A percentile compares a stretch with the other conserved stretches of the same genome.
phyloP scores from a whole-genome alignment of 2,113 vertebrate genomes.

The Prolemur simus region DNA sequence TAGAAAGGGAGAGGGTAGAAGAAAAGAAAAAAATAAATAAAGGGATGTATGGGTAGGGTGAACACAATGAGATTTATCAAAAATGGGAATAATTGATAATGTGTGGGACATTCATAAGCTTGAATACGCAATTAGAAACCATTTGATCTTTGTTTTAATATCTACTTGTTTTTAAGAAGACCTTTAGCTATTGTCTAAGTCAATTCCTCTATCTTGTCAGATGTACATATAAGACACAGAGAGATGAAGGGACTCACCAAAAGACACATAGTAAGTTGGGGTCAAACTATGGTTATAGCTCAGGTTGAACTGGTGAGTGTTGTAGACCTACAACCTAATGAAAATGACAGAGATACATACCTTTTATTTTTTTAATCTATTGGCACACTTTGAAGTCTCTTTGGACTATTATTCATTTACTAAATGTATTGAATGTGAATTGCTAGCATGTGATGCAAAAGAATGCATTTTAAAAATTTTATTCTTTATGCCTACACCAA shows the following conservation, averaged over 20 bases:
- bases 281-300: neutral
- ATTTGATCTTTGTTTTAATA: neutral
- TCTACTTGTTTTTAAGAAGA: neutral
- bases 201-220: conserved; percentile 7
- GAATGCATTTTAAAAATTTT: neutral
- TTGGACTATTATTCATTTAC: neutral
- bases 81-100: neutral
- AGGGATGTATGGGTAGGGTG: neutral
- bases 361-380: neutral
- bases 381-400: neutral
- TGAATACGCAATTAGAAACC: neutral
- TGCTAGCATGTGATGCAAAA: neutral
- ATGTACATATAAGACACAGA: neutral
- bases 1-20: neutral
- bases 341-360: neutral
- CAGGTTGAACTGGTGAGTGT: neutral
- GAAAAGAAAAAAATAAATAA: neutral
- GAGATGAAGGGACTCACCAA: neutral
- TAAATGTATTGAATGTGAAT: neutral
- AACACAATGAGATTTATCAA: neutral
- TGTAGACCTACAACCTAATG: neutral
- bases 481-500: conserved; percentile 15
- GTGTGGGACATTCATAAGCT: neutral
- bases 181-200: neutral
- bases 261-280: neutral